Conservation (phyloP, 2,888 invertebrate genomes). For the Nasonovia ribisnigri region DNA sequence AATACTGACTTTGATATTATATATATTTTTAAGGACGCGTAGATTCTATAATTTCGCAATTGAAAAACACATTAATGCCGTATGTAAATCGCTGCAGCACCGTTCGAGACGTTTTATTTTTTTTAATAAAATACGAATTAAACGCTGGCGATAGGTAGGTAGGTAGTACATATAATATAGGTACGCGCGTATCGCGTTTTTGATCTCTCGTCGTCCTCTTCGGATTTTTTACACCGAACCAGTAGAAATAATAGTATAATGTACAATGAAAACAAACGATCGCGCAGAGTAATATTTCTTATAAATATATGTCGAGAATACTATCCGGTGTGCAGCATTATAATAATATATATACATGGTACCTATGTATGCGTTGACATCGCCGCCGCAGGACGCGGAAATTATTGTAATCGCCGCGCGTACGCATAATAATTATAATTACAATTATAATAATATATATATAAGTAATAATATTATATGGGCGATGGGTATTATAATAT, state of each 20-base stretch:
- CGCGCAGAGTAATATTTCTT: not conserved
- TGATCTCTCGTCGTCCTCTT: not conserved
- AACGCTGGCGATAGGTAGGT: not conserved
- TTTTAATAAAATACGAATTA: conserved; percentile 14
- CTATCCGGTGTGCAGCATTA: not conserved
- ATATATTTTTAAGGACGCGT: not conserved
- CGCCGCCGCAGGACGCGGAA: not conserved
- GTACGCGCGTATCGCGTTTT: conserved; percentile 16
- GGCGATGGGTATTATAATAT: too few relatives aligned
- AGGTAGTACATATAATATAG: too few relatives aligned
- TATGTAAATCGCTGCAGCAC: conserved; percentile 41
- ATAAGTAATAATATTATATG: too few relatives aligned
- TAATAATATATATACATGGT: too few relatives aligned
- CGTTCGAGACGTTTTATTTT: conserved; percentile 24
- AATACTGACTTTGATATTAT: not conserved
- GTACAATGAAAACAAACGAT: conserved; percentile 9
- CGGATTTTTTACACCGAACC: not conserved
- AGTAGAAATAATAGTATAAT: conserved; percentile 30
- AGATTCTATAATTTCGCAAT: conserved; percentile 45
- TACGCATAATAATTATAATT: not conserved
- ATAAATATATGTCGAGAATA: not conserved
- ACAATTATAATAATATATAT: too few relatives aligned
- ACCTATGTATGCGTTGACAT: not conserved
- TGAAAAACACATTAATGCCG: conserved; percentile 45
- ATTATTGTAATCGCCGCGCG: conserved; percentile 9